These are phyloP conservation scores for Nettapus auritus DNA, from an alignment of 2,113 vertebrate species.

Conservation along the genomic window DNA sequence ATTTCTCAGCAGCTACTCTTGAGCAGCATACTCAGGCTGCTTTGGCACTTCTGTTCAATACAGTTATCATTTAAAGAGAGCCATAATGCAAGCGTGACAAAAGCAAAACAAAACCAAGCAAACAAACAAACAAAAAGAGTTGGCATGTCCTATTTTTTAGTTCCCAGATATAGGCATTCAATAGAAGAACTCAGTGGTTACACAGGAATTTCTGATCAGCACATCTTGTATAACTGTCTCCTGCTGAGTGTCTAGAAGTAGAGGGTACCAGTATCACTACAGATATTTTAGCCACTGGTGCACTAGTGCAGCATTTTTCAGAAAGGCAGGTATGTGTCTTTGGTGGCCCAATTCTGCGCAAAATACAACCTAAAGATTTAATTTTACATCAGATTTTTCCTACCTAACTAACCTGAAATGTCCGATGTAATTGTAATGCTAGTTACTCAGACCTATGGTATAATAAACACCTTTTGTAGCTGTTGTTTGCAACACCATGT, in stretches of 20 bases:
- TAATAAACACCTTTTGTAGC: neutral
- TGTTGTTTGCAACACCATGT: neutral
- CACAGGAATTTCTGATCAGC: neutral
- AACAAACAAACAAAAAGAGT: neutral
- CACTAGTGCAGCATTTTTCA: neutral
- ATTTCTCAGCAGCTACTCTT: conserved; percentile 24
- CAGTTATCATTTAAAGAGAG: neutral
- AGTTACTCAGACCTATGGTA: neutral
- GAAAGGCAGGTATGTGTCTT: neutral
- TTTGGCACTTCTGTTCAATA: neutral
- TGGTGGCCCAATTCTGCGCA: neutral
- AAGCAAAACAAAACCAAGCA: too few relatives aligned
- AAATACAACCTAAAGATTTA: neutral
- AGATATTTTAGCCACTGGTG: neutral
- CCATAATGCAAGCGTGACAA: neutral
- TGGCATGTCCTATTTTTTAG: neutral
- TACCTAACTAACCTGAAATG: neutral
- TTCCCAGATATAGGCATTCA: neutral
- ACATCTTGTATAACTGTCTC: neutral
- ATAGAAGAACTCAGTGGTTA: neutral
- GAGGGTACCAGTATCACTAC: neutral
- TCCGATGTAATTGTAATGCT: neutral
- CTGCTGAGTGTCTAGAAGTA: neutral
- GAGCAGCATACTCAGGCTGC: neutral
- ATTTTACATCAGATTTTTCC: neutral